These are phyloP conservation scores for Ficedula albicollis DNA, from an alignment of 2,797 vertebrate species.

Conservation along the genomic window DNA sequence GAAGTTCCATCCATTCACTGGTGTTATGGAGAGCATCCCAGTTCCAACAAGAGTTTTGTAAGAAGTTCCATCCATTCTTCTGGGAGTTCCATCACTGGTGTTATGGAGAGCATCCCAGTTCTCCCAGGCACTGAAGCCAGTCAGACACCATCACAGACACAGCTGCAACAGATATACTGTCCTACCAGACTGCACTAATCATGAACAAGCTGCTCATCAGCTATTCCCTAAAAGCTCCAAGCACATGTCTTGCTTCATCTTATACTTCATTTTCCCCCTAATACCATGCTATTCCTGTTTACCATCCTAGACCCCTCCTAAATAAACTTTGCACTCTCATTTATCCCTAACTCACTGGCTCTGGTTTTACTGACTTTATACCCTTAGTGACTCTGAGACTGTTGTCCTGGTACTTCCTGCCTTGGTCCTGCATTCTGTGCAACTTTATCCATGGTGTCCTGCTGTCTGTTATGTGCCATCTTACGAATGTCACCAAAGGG, in stretches of 20 bases:
- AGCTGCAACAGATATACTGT: neutral
- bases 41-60: neutral
- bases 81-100: neutral
- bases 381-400: neutral
- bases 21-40: neutral
- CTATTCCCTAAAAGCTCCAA: neutral
- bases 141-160: neutral
- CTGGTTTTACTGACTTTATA: neutral
- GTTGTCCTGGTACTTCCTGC: neutral
- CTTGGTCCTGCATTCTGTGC: neutral
- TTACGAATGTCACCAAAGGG: neutral
- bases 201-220: neutral
- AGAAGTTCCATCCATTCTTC: neutral
- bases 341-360: neutral
- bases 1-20: neutral
- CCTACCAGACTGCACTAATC: neutral
- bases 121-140: fast-evolving
- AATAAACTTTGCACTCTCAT: neutral
- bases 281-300: neutral
- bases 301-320: neutral
- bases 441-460: neutral
- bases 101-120: neutral
- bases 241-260: neutral
- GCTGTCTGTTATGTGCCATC: neutral
- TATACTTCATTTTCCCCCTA: fast-evolving